Base-by-base conservation (phyloP, 2,113 vertebrate genomes). In the Serilophus lunatus region DNA sequence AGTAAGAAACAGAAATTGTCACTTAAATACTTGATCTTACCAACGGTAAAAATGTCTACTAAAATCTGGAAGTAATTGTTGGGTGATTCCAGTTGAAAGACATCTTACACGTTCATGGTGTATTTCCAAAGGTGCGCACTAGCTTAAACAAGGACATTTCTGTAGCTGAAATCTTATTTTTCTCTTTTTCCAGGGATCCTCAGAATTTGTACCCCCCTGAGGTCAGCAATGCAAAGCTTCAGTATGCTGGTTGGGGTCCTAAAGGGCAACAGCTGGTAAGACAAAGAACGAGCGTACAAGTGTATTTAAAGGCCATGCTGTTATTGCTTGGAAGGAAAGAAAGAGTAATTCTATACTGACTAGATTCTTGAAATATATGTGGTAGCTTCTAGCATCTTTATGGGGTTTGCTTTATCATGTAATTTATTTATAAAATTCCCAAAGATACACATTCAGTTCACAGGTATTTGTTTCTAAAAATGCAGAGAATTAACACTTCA, bases 181-280 rank as follows among this genome's bases (percentile, higher is more conserved):
- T 94, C 78, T 93, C 70, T 91, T 91, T 97, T 96, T 20, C 17
- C 97, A 99, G 99, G 96, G 99, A 99, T 86, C 99, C 98, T 15
- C 99, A 98, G 97, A 99, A 98, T 94, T 95, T 99, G 95, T 99
- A 99, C 88, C 99, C 99, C 68, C 99, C 99, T 4, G 99, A 99
- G 97, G 99, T 99, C 94, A 98, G 98, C 92, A 99, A 99, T 10
- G 98, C 98, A 81, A 98, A 99, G 86, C 98, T 99, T 88, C 99
- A 99, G 95, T 99, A 98, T 12, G 99, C 99, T 8, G 99, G 99
- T 93, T 99, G 99, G 99, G 99, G 99, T 35, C 99, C 99, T 4
- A 98, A 98, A 90, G 99, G 98, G 59, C 99, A 99, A 95, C 99
- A 99, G 92, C 98, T 99, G 99, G 99, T 99, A 98, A 99, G 98